These are phyloP conservation scores for Liolophura sinensis DNA, from an alignment of 1,140 invertebrate genomes.

Conservation along the genomic window DNA sequence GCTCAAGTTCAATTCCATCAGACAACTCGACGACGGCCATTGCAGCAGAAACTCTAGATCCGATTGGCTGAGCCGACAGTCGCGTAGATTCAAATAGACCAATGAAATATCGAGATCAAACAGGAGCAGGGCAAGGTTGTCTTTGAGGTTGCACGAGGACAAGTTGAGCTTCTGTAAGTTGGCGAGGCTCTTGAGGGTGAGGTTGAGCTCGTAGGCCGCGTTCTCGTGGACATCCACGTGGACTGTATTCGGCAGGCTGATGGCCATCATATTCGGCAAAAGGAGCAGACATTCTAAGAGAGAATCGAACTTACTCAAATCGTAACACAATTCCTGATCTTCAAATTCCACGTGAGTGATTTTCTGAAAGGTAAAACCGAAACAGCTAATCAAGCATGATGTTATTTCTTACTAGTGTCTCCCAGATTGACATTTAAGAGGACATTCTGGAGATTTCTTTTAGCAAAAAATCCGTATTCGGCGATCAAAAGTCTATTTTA, in stretches of 20 bases:
- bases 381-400: background rate
- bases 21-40: constrained; percentile 26
- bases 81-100: constrained; percentile 38
- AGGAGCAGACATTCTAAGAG: constrained; percentile 32
- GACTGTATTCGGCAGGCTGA: constrained; percentile 45
- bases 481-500: no score
- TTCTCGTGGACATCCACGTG: constrained; percentile 27
- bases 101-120: constrained; percentile 18
- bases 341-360: constrained; percentile 45
- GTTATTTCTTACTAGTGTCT: background rate
- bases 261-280: constrained; percentile 30
- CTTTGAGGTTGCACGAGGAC: constrained; percentile 38
- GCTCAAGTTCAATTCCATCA: constrained; percentile 47
- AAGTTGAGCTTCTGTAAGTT: constrained; percentile 38
- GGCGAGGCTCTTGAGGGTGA: constrained; percentile 22
- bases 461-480: no score
- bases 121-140: constrained; percentile 26
- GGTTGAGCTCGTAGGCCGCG: constrained; percentile 23
- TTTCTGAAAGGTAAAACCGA: constrained; percentile 24
- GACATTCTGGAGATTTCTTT: no score
- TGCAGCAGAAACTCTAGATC: constrained; percentile 36
- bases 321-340: constrained; percentile 32
- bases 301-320: constrained; percentile 19
- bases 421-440: no score
- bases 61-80: constrained; percentile 37